A percentile compares a stretch with the other conserved stretches of the same genome.
Evolutionary conservation across 2,888 invertebrate genomes (phyloP).

Genomic region (Agrotis puta): DNA sequence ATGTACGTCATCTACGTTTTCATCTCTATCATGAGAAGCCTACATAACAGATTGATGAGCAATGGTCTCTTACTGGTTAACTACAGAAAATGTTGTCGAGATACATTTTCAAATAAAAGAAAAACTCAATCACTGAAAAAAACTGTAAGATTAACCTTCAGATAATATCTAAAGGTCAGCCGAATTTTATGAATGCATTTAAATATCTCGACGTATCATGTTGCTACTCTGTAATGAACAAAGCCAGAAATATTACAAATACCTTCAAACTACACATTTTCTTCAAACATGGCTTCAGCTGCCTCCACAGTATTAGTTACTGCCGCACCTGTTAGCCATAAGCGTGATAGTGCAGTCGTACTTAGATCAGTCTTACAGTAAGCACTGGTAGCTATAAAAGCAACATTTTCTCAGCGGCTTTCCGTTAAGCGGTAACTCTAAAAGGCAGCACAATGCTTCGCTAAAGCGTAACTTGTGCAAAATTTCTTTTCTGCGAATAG

Average conservation of each 20-base stretch:
- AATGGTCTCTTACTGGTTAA: neutral
- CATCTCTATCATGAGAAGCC: neutral
- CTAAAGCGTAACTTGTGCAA: constrained; percentile 79
- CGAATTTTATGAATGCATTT: neutral
- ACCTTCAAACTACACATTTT: neutral
- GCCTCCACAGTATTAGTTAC: constrained; percentile 9
- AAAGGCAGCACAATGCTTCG: constrained; percentile 57
- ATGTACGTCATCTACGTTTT: neutral
- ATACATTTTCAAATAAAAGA: too few species aligned
- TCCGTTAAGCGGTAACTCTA: constrained; percentile 52
- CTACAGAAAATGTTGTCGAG: neutral
- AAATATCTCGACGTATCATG: neutral
- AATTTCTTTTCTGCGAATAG: constrained; percentile 88
- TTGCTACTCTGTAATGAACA: neutral
- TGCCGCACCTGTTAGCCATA: constrained; percentile 8
- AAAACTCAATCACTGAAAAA: neutral
- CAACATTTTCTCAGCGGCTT: constrained; percentile 45
- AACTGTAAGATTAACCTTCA: too few species aligned
- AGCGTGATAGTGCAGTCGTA: constrained; percentile 20
- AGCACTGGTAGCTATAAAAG: constrained; percentile 60
- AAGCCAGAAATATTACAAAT: constrained; percentile 15
- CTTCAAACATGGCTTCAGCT: constrained; percentile 8
- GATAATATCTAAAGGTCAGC: neutral
- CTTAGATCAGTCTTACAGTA: constrained; percentile 41
- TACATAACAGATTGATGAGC: neutral